These are phyloP conservation scores for Sterrhoptilus dennistouni DNA, from an alignment of 2,113 vertebrate species.

Conservation along the genomic window DNA sequence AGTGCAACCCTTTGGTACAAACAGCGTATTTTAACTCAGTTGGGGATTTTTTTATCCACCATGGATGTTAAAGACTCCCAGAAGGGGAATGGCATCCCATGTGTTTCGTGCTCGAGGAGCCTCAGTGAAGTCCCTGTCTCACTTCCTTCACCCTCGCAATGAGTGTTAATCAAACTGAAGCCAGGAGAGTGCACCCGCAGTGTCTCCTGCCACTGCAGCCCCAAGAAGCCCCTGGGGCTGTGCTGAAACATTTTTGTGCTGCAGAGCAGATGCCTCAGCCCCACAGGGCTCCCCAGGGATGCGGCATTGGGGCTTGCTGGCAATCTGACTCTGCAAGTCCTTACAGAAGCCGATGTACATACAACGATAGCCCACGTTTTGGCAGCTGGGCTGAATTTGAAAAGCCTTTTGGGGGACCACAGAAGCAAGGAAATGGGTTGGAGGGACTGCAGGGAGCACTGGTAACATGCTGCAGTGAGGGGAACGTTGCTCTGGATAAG, in stretches of 20 bases:
- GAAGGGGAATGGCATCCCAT: accelerated
- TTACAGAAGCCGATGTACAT: accelerated
- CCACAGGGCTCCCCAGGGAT: background rate
- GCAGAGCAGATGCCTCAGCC: background rate
- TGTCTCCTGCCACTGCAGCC: background rate
- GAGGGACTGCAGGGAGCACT: background rate
- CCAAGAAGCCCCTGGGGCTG: background rate
- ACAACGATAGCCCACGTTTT: accelerated
- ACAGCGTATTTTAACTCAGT: accelerated
- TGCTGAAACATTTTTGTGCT: accelerated
- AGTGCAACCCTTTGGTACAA: background rate
- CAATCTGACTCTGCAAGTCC: background rate
- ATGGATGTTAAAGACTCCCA: background rate
- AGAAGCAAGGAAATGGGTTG: background rate
- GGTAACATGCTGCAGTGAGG: background rate
- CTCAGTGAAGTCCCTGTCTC: background rate
- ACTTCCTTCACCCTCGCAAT: background rate
- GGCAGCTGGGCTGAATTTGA: background rate
- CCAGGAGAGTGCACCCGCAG: accelerated
- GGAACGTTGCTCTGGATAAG: background rate
- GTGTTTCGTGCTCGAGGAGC: accelerated
- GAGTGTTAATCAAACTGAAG: background rate
- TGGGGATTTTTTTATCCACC: background rate
- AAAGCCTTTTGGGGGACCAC: background rate
- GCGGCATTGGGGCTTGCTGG: background rate